phyloP scores from a whole-genome alignment of 2,888 invertebrate genomes.

The Baccha elongata region DNA sequence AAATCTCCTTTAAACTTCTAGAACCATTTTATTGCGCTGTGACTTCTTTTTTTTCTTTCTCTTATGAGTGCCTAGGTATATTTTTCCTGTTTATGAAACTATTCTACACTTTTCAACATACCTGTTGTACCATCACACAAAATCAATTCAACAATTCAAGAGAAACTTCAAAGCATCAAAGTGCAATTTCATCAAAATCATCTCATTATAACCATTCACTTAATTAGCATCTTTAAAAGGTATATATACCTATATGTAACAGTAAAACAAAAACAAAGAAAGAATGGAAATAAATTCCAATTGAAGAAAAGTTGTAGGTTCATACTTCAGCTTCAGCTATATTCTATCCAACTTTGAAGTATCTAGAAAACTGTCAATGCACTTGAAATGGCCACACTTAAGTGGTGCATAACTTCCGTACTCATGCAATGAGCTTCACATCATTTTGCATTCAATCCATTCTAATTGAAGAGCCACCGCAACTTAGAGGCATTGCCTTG shows the following conservation, averaged over 20 bases:
- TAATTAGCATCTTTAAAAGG: constrained; percentile 31
- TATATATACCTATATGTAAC: too few relatives aligned
- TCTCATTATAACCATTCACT: constrained; percentile 45
- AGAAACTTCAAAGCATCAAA: constrained; percentile 11
- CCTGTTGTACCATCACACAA: background rate
- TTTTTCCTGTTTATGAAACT: background rate
- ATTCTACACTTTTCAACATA: background rate
- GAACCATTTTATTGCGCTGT: too few relatives aligned
- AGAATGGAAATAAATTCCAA: constrained; percentile 30
- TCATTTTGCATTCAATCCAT: constrained; percentile 62
- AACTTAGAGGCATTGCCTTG: constrained; percentile 8
- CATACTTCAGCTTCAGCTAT: background rate
- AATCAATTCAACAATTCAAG: background rate
- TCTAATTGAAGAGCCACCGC: constrained; percentile 66
- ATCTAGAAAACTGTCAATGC: constrained; percentile 57
- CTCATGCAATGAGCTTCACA: constrained; percentile 49
- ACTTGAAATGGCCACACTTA: constrained; percentile 45
- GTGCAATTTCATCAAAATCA: constrained; percentile 19
- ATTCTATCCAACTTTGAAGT: constrained; percentile 29
- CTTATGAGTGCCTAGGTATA: too few relatives aligned
- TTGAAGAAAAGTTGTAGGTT: constrained; percentile 7
- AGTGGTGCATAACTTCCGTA: constrained; percentile 51
- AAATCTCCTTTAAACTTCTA: too few relatives aligned
- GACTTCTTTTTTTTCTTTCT: too few relatives aligned
- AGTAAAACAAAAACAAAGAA: background rate